phyloP scores from a whole-genome alignment of 2,797 vertebrate species.

The Epinephelus awoara region DNA sequence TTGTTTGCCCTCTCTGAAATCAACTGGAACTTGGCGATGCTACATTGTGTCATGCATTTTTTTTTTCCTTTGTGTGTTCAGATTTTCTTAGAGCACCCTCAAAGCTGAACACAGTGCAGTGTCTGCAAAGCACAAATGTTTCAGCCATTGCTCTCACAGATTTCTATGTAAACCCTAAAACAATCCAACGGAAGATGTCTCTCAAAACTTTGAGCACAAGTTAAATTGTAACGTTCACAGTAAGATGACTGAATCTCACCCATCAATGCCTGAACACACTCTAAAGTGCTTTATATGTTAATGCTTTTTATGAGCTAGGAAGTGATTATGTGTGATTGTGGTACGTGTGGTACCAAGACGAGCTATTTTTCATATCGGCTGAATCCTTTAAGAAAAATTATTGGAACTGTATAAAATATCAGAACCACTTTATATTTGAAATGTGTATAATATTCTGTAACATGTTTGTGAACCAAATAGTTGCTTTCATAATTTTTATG shows the following conservation, averaged over 20 bases:
- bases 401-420: constrained; percentile 44
- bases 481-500: constrained; percentile 59
- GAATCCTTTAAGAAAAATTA: constrained; percentile 56
- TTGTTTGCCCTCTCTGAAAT: not conserved
- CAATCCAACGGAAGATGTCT: constrained; percentile 5
- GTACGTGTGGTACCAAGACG: constrained; percentile 60
- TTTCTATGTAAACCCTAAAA: not conserved
- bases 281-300: constrained; percentile 65
- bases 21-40: constrained; percentile 11
- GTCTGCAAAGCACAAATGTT: constrained; percentile 65
- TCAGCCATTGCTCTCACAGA: constrained; percentile 6
- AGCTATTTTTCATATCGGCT: constrained; percentile 70
- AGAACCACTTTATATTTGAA: constrained; percentile 76
- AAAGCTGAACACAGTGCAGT: constrained; percentile 20
- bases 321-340: constrained; percentile 57
- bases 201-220: constrained; percentile 39
- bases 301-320: constrained; percentile 54
- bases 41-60: not conserved
- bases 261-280: constrained; percentile 52
- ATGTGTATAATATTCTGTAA: constrained; percentile 62
- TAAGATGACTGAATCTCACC: constrained; percentile 36
- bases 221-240: constrained; percentile 15
- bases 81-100: not conserved
- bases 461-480: constrained; percentile 73
- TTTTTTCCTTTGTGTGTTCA: not conserved